phyloP scores from a whole-genome alignment of 1,140 invertebrate species.

The Triops cancriformis region DNA sequence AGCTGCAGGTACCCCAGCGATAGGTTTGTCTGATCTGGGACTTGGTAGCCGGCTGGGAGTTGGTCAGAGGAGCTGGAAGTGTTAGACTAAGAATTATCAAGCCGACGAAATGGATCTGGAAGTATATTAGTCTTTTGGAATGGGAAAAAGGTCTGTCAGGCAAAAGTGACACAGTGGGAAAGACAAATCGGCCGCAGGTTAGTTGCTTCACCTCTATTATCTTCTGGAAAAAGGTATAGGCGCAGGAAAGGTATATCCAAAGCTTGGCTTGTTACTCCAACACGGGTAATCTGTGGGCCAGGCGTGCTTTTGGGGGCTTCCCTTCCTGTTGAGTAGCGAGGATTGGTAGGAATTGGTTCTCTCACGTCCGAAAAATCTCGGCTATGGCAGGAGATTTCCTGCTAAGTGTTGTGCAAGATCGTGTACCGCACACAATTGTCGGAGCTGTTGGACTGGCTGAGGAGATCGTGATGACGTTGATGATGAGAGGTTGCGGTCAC shows the following conservation, averaged over 20 bases:
- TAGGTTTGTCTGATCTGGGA: neutral
- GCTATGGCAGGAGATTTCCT: neutral
- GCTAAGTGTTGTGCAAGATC: neutral
- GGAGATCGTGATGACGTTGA: neutral
- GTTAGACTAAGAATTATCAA: neutral
- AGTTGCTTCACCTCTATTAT: slow-evolving; percentile 14
- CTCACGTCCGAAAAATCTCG: neutral
- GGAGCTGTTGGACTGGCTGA: neutral
- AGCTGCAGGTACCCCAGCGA: neutral
- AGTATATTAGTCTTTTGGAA: slow-evolving; percentile 2
- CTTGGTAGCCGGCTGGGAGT: neutral
- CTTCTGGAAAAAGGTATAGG: neutral
- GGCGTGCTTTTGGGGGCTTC: neutral
- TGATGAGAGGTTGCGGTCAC: slow-evolving; percentile 2
- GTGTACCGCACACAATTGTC: neutral
- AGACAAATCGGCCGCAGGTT: slow-evolving; percentile 12
- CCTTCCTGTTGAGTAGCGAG: neutral
- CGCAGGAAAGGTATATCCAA: neutral
- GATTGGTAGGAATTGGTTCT: neutral
- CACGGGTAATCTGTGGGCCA: neutral
- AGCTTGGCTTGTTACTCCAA: neutral
- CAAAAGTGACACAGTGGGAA: neutral
- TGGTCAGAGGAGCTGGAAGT: neutral
- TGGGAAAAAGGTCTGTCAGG: neutral
- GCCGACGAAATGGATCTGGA: neutral